These are phyloP conservation scores for Mythimna loreyi DNA, from an alignment of 2,888 invertebrate species.

Conservation along the genomic window DNA sequence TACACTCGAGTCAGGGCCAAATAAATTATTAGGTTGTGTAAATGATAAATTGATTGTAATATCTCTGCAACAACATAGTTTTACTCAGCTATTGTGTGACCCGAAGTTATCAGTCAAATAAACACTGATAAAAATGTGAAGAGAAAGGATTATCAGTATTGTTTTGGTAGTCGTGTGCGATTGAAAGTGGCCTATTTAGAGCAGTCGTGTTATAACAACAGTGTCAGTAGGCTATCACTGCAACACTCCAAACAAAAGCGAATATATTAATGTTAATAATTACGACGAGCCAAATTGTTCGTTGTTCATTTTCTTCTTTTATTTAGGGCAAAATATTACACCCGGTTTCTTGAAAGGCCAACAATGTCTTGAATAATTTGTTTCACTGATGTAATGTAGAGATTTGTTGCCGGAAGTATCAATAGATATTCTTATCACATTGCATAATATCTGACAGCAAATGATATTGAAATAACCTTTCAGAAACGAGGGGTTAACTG, in stretches of 20 bases:
- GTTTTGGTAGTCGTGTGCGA: conserved; percentile 10
- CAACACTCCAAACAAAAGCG: conserved; percentile 76
- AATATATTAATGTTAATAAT: conserved; percentile 67
- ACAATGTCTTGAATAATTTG: not conserved
- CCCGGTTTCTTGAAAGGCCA: conserved; percentile 14
- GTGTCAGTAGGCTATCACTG: conserved; percentile 72
- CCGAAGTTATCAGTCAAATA: conserved; percentile 18
- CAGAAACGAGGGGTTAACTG: conserved; percentile 25
- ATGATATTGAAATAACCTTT: conserved; percentile 11
- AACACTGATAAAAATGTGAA: conserved; percentile 19
- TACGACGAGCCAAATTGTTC: conserved; percentile 47
- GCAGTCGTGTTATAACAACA: conserved; percentile 67
- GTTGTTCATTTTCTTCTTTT: conserved; percentile 35
- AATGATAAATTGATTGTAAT: conserved; percentile 5
- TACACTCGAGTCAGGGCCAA: not conserved
- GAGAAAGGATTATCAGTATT: conserved; percentile 12
- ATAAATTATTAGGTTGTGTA: not conserved
- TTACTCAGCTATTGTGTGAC: not conserved
- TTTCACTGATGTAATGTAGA: not conserved
- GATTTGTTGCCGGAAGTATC: not conserved
- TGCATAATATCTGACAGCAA: not conserved
- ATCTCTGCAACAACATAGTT: not conserved
- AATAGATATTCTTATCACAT: not conserved
- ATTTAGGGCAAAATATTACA: conserved; percentile 29
- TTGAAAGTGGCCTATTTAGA: conserved; percentile 52